Evolutionary conservation across 1,140 invertebrate species (phyloP).

Genomic region (Lordiphosa clarofinis): DNA sequence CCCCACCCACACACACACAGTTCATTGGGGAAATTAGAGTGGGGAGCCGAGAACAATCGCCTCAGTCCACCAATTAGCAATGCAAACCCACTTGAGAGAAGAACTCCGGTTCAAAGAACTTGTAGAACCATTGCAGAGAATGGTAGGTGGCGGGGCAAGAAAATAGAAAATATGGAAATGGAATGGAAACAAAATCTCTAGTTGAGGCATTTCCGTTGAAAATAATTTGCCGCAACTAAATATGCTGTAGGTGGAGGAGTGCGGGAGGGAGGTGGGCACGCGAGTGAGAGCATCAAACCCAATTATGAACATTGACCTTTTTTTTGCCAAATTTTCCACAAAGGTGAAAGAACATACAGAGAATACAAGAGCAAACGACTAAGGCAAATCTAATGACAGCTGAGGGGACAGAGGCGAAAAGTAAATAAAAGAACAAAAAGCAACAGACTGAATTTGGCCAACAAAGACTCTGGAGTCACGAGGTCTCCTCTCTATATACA

Average conservation of each 20-base stretch:
- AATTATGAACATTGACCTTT: constrained; percentile 75
- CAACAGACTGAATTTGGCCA: constrained; percentile 45
- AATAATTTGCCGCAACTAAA: constrained; percentile 46
- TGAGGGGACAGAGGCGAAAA: constrained; percentile 23
- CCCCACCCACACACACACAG: constrained; percentile 9
- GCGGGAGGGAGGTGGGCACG: background rate
- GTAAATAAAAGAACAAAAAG: constrained; percentile 18
- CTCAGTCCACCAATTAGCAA: constrained; percentile 6
- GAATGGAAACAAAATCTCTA: constrained; percentile 31
- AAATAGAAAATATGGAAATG: constrained; percentile 16
- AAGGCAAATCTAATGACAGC: constrained; percentile 24
- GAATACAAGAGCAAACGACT: constrained; percentile 15
- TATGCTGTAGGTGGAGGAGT: constrained; percentile 17
- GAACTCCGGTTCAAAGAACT: constrained; percentile 32
- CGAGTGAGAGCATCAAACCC: constrained; percentile 26
- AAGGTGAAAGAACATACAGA: constrained; percentile 15
- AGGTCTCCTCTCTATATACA: constrained; percentile 27
- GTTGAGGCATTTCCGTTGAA: constrained; percentile 57
- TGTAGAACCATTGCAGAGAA: background rate
- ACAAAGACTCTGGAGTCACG: constrained; percentile 35
- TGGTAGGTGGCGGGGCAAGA: too few relatives aligned
- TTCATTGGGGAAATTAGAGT: constrained; percentile 43
- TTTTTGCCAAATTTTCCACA: constrained; percentile 58
- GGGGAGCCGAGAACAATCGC: constrained; percentile 15
- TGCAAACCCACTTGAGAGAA: constrained; percentile 5